phyloP scores from a whole-genome alignment of 2,113 vertebrate species.

The Tragelaphus imberbis region DNA sequence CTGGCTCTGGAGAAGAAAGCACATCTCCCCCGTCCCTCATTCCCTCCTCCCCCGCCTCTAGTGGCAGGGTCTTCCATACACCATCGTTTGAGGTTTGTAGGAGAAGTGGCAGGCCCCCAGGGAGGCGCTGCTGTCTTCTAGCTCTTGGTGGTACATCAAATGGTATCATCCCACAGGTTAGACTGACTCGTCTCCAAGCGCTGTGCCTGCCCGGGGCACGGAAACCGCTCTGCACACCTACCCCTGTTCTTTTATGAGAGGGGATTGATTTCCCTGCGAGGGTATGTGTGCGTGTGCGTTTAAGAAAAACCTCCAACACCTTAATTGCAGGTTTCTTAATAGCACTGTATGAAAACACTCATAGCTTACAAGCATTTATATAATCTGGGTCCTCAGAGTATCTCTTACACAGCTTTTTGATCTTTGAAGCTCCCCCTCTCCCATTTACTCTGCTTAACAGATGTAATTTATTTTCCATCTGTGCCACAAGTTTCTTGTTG shows the following conservation, averaged over 20 bases:
- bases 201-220: not conserved
- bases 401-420: slow-evolving; percentile 44
- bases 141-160: slow-evolving; percentile 27
- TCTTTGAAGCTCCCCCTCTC: not conserved
- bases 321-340: slow-evolving; percentile 69
- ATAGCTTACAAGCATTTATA: slow-evolving; percentile 6
- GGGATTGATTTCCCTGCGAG: slow-evolving; percentile 22
- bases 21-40: accelerated
- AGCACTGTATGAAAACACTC: slow-evolving; percentile 53
- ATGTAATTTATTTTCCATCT: slow-evolving; percentile 55
- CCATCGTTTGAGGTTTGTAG: slow-evolving; percentile 13
- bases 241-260: slow-evolving; percentile 16
- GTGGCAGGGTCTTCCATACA: not conserved
- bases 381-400: slow-evolving; percentile 31
- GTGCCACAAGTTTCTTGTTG: slow-evolving; percentile 21
- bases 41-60: too few relatives aligned
- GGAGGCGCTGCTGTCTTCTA: slow-evolving; percentile 6
- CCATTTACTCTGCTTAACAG: slow-evolving; percentile 48
- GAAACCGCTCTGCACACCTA: not conserved
- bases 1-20: not conserved
- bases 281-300: not conserved
- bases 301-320: slow-evolving; percentile 53
- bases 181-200: not conserved
- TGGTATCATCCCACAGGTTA: slow-evolving; percentile 44
- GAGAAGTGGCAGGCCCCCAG: not conserved